phyloP scores from a whole-genome alignment of 1,140 invertebrate species.

The Marisa cornuarietis region DNA sequence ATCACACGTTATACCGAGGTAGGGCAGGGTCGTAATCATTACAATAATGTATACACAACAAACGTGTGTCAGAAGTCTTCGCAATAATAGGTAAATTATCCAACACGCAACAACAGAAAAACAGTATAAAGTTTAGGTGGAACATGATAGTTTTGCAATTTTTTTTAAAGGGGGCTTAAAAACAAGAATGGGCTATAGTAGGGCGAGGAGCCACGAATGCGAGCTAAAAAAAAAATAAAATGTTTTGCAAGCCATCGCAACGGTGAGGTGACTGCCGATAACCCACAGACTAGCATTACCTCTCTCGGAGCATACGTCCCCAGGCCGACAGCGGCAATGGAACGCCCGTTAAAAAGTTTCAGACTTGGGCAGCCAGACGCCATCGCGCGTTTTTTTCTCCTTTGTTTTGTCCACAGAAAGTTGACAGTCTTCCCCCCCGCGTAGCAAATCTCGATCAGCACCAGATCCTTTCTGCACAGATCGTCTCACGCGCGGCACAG shows the following conservation, averaged over 20 bases:
- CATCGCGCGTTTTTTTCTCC: not conserved
- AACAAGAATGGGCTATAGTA: not conserved
- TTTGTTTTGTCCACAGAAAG: not conserved
- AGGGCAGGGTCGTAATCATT: no score
- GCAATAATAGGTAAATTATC: no score
- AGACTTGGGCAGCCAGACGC: not conserved
- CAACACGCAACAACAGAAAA: not conserved
- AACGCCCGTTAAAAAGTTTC: conserved; percentile 32
- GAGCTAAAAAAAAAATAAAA: not conserved
- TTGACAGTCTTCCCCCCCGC: not conserved
- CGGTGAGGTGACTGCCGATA: not conserved
- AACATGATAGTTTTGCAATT: conserved; percentile 69
- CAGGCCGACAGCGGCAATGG: conserved; percentile 45
- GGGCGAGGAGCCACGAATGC: not conserved
- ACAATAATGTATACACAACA: no score
- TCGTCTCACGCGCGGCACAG: not conserved
- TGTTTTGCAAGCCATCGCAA: not conserved
- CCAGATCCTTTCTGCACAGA: not conserved
- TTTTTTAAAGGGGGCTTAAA: not conserved
- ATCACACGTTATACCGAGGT: no score
- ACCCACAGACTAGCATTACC: conserved; percentile 23
- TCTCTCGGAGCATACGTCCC: conserved; percentile 49
- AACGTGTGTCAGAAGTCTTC: no score
- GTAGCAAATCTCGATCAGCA: no score
- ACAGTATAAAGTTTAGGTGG: not conserved